These are phyloP conservation scores for Hephaestus fuliginosus DNA, from an alignment of 2,797 vertebrate genomes.

Conservation along the genomic window DNA sequence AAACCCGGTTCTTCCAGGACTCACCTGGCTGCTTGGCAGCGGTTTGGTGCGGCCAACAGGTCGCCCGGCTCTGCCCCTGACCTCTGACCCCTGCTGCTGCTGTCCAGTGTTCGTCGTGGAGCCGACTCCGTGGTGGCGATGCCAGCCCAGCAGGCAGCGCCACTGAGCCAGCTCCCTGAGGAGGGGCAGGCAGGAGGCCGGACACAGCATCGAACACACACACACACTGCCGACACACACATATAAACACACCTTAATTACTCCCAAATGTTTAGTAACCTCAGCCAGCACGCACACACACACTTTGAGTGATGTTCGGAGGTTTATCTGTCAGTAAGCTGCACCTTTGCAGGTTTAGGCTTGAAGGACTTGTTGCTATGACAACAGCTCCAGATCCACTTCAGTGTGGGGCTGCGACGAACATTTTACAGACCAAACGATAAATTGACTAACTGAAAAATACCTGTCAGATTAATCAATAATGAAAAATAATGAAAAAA, in stretches of 20 bases:
- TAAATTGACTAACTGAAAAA: too few relatives aligned
- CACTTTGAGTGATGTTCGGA: too few relatives aligned
- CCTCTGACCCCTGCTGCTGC: conserved; percentile 66
- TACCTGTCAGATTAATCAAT: too few relatives aligned
- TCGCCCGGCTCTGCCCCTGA: conserved; percentile 56
- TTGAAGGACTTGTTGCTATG: neutral
- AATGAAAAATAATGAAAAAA: too few relatives aligned
- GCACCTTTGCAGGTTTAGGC: too few relatives aligned
- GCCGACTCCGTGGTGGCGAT: conserved; percentile 71
- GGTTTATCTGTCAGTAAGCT: too few relatives aligned
- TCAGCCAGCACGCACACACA: neutral
- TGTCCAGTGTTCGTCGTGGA: conserved; percentile 47
- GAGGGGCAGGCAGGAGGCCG: conserved; percentile 85
- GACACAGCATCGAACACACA: conserved; percentile 78
- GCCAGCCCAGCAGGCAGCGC: conserved; percentile 84
- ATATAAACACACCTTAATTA: conserved; percentile 6
- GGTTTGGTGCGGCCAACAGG: conserved; percentile 80
- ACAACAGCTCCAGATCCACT: neutral
- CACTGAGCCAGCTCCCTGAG: conserved; percentile 85
- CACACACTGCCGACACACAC: conserved; percentile 18
- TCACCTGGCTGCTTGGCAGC: conserved; percentile 79
- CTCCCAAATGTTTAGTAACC: neutral
- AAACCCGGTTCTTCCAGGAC: conserved; percentile 38
- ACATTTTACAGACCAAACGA: too few relatives aligned
- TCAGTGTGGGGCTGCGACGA: neutral